Conservation (phyloP, 2,797 vertebrate genomes). For the Thunnus albacares region DNA sequence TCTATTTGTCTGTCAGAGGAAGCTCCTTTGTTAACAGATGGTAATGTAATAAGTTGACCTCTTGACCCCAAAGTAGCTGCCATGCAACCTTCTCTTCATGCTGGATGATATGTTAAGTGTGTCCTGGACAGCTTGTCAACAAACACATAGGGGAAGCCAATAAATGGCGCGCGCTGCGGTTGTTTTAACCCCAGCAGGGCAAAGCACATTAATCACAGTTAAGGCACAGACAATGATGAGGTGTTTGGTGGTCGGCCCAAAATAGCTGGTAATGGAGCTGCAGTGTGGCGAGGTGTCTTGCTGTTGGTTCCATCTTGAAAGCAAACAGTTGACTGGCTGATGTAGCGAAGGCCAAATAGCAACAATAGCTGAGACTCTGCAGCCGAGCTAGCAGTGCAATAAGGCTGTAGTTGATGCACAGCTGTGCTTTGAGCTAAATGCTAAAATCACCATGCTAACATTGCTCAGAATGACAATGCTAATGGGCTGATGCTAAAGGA, state of each 20-base stretch:
- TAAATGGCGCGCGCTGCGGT: constrained; percentile 74
- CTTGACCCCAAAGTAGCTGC: constrained; percentile 67
- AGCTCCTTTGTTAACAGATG: constrained; percentile 82
- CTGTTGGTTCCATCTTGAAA: constrained; percentile 33
- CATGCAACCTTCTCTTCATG: constrained; percentile 57
- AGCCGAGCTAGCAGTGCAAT: too few species aligned
- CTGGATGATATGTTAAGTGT: constrained; percentile 85
- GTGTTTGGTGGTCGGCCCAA: constrained; percentile 79
- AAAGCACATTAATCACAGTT: constrained; percentile 81
- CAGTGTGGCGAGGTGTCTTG: constrained; percentile 48
- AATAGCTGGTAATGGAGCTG: constrained; percentile 65
- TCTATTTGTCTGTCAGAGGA: constrained; percentile 66
- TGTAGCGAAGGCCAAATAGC: neutral
- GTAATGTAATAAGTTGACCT: constrained; percentile 84
- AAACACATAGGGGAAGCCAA: constrained; percentile 79
- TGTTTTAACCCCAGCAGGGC: constrained; percentile 83
- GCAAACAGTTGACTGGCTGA: constrained; percentile 39
- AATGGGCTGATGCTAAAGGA: too few species aligned
- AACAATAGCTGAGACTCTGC: neutral
- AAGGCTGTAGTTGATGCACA: too few species aligned
- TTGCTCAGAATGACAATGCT: too few species aligned
- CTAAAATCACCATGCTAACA: too few species aligned
- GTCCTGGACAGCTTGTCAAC: constrained; percentile 85
- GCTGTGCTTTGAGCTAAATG: too few species aligned
- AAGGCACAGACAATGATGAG: constrained; percentile 79